Percentiles rank a stretch among this genome's conserved stretches.
Conservation (phyloP, 2,113 vertebrate species). For the cat (Felis catus) region DNA sequence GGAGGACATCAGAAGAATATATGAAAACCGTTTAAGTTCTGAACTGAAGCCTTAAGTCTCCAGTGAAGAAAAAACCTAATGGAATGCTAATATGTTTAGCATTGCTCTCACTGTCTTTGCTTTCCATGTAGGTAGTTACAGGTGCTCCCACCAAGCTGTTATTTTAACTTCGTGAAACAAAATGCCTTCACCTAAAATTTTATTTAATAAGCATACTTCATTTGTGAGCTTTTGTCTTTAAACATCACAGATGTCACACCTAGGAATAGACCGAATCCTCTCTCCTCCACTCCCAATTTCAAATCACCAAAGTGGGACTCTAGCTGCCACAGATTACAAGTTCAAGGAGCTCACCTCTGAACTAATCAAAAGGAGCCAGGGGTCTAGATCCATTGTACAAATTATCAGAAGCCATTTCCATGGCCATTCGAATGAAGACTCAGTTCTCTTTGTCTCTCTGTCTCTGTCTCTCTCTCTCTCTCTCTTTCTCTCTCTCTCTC, state of each 20-base stretch:
- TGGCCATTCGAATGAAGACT: neutral
- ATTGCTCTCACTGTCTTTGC: neutral
- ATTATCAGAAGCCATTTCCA: neutral
- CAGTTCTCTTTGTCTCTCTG: neutral
- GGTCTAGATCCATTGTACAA: neutral
- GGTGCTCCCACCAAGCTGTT: neutral
- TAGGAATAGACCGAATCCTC: neutral
- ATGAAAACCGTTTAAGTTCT: neutral
- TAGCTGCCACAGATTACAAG: neutral
- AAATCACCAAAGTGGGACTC: neutral
- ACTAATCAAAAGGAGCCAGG: neutral
- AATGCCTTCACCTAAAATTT: neutral
- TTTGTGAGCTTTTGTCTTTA: neutral
- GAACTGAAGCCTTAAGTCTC: neutral
- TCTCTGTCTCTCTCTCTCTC: no score
- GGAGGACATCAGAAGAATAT: neutral
- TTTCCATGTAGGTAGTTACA: neutral
- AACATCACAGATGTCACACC: neutral
- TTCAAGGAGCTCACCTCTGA: neutral
- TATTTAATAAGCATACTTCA: neutral
- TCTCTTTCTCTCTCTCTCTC: no score
- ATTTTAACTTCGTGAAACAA: constrained; percentile 13
- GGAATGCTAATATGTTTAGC: neutral
- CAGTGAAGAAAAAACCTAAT: neutral
- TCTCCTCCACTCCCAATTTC: neutral